Percentiles rank a stretch among this genome's conserved stretches.
Evolutionary conservation across 2,888 invertebrate genomes (phyloP).

Genomic region (Caenorhabditis doughertyi): DNA sequence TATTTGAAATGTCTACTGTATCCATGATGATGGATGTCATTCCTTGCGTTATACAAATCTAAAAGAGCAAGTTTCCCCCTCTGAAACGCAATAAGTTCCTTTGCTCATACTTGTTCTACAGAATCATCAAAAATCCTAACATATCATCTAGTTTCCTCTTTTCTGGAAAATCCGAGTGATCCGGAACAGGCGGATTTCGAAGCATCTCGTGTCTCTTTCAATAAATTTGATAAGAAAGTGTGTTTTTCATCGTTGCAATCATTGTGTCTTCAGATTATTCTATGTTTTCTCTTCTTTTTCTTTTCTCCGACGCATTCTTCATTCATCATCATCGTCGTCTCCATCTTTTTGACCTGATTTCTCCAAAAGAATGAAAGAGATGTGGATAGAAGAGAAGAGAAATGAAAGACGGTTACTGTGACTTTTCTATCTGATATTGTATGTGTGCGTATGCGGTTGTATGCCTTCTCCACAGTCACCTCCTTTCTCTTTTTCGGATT

Average conservation of each 20-base stretch:
- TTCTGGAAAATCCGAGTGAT: background rate
- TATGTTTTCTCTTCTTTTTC: background rate
- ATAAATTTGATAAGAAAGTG: constrained; percentile 50
- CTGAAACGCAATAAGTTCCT: too few relatives aligned
- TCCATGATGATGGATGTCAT: too few relatives aligned
- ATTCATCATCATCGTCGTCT: constrained; percentile 54
- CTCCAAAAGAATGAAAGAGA: constrained; percentile 35
- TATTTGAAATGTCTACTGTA: too few relatives aligned
- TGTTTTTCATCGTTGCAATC: constrained; percentile 32
- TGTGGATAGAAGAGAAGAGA: background rate
- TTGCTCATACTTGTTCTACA: too few relatives aligned
- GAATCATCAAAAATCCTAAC: too few relatives aligned
- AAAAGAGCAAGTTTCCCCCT: too few relatives aligned
- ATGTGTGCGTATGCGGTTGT: constrained; percentile 16
- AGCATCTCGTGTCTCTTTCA: constrained; percentile 4
- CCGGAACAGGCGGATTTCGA: constrained; percentile 13
- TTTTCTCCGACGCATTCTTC: constrained; percentile 37
- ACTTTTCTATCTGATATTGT: constrained; percentile 61
- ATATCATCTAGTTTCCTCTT: too few relatives aligned
- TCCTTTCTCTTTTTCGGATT: constrained; percentile 4
- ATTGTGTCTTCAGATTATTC: background rate
- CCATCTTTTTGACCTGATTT: constrained; percentile 63
- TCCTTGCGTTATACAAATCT: too few relatives aligned
- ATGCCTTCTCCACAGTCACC: constrained; percentile 1
- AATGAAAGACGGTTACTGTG: constrained; percentile 49